Conservation (phyloP, 1,140 invertebrate species). For the Eumaeus atala region DNA sequence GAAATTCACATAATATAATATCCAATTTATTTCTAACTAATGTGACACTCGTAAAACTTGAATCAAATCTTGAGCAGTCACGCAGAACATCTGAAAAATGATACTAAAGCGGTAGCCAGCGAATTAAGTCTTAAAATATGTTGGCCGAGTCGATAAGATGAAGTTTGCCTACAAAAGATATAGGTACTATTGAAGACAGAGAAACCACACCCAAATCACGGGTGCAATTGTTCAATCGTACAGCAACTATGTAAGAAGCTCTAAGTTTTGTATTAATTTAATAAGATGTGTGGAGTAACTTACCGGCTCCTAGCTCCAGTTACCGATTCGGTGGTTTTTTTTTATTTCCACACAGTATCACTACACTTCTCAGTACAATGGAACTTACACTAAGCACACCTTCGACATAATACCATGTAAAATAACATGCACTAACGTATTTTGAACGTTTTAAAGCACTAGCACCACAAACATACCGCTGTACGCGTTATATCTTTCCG, state of each 20-base stretch:
- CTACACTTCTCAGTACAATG: conserved; percentile 46
- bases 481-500: conserved; percentile 48
- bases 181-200: conserved; percentile 35
- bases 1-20: neutral
- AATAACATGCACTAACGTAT: conserved; percentile 52
- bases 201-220: conserved; percentile 37
- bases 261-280: conserved; percentile 9
- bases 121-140: conserved; percentile 28
- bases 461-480: conserved; percentile 62
- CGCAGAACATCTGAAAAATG: conserved; percentile 21
- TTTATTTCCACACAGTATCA: conserved; percentile 40
- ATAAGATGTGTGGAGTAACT: conserved; percentile 32
- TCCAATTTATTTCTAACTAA: neutral
- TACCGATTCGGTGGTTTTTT: conserved; percentile 43
- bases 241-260: too few relatives aligned
- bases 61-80: conserved; percentile 10
- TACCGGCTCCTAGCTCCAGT: conserved; percentile 48
- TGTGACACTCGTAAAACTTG: neutral
- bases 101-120: conserved; percentile 19
- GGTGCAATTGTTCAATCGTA: neutral
- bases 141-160: conserved; percentile 30
- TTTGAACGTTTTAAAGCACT: conserved; percentile 52
- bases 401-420: conserved; percentile 50
- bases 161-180: conserved; percentile 44
- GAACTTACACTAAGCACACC: conserved; percentile 64